These are phyloP conservation scores for Jacana jacana DNA, from an alignment of 2,113 vertebrate species.

Conservation along the genomic window DNA sequence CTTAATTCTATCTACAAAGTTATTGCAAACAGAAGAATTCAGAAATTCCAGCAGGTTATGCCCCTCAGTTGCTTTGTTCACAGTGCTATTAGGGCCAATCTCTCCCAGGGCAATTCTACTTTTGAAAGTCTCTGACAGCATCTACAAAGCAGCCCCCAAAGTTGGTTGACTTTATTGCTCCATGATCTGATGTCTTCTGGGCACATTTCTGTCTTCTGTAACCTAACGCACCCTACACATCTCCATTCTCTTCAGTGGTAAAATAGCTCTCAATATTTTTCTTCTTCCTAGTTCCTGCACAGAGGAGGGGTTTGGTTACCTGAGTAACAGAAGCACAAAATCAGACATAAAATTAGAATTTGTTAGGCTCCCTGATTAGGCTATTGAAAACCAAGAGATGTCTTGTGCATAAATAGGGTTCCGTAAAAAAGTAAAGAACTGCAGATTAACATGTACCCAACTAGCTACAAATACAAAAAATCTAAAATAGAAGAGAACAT, in stretches of 20 bases:
- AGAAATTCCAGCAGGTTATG: neutral
- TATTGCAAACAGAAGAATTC: neutral
- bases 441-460: neutral
- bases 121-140: neutral
- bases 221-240: neutral
- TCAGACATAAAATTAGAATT: neutral
- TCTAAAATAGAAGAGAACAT: neutral
- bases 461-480: neutral
- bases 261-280: neutral
- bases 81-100: neutral
- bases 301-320: neutral
- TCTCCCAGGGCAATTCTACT: neutral
- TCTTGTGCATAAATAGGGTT: neutral
- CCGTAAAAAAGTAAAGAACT: neutral
- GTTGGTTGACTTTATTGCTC: neutral
- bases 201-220: neutral
- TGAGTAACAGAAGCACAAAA: neutral
- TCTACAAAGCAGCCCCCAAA: neutral
- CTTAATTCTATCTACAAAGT: neutral
- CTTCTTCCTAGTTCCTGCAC: neutral
- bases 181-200: neutral
- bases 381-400: neutral
- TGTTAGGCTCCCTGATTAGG: neutral
- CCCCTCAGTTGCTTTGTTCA: accelerated
- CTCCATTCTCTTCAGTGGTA: neutral